Conservation (phyloP, 2,888 invertebrate genomes). For the Caradrina kadenii region DNA sequence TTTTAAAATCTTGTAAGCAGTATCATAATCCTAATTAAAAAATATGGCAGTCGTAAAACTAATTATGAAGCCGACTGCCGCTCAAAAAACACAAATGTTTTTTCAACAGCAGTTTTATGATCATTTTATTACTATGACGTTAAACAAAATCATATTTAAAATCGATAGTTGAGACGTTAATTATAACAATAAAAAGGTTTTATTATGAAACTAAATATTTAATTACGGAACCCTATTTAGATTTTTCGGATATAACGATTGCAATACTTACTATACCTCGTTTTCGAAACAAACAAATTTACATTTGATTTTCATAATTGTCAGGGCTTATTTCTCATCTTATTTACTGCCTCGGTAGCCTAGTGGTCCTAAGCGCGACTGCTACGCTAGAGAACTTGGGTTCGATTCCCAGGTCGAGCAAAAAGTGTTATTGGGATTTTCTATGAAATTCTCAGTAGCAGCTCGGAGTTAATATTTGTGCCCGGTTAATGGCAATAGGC, state of each 20-base stretch:
- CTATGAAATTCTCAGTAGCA: too few species aligned
- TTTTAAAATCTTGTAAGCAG: conserved; percentile 23
- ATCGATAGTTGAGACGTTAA: conserved; percentile 44
- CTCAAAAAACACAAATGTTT: conserved; percentile 46
- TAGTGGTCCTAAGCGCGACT: too few species aligned
- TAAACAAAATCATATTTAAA: conserved; percentile 57
- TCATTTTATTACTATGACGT: conserved; percentile 54
- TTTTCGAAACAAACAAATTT: too few species aligned
- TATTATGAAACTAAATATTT: conserved; percentile 42
- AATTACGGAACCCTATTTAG: conserved; percentile 21
- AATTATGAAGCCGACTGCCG: conserved; percentile 47
- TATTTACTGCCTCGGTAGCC: too few species aligned
- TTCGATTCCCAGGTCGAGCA: too few species aligned
- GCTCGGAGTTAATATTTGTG: too few species aligned
- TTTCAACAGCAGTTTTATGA: conserved; percentile 55
- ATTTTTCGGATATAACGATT: conserved; percentile 7
- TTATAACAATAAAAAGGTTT: conserved; percentile 48
- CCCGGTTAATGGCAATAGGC: too few species aligned
- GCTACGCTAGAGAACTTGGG: too few species aligned
- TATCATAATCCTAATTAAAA: conserved; percentile 46
- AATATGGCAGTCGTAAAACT: conserved; percentile 58
- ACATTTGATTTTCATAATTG: too few species aligned
- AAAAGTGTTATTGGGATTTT: too few species aligned
- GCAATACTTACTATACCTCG: too few species aligned
- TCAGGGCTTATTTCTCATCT: too few species aligned